These are phyloP conservation scores for Drosophila putrida DNA, from an alignment of 2,888 invertebrate species.

Conservation along the genomic window DNA sequence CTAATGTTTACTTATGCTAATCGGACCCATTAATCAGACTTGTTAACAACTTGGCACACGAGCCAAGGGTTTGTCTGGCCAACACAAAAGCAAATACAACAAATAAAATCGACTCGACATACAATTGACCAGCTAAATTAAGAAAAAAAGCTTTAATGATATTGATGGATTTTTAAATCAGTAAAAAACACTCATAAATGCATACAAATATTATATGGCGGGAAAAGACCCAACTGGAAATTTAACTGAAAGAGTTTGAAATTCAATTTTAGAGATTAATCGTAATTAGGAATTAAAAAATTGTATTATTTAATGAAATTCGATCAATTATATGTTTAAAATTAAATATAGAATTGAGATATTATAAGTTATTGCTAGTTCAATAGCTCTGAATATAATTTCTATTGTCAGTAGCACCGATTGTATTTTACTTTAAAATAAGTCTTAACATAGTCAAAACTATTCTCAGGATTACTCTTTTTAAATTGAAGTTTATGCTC, in stretches of 20 bases:
- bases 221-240: constrained; percentile 44
- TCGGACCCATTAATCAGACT: constrained; percentile 74
- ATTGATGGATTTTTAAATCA: constrained; percentile 68
- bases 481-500: neutral
- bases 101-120: constrained; percentile 17
- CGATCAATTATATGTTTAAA: no score
- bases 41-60: constrained; percentile 55
- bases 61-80: constrained; percentile 33
- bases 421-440: no score
- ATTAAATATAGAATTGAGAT: no score
- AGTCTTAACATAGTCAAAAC: no score
- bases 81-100: constrained; percentile 23
- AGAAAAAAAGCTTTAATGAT: constrained; percentile 32
- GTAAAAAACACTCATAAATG: constrained; percentile 41
- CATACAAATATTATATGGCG: constrained; percentile 19
- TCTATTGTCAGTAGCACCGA: no score
- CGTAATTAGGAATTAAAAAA: no score
- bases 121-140: constrained; percentile 21
- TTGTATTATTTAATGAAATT: no score
- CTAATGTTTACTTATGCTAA: constrained; percentile 78
- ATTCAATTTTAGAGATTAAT: no score
- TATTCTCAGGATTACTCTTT: no score
- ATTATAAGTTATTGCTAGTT: constrained; percentile 18
- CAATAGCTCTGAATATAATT: no score
- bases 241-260: neutral